Base-by-base conservation (phyloP, 2,113 vertebrate species). In the Hepsetus odoe region DNA sequence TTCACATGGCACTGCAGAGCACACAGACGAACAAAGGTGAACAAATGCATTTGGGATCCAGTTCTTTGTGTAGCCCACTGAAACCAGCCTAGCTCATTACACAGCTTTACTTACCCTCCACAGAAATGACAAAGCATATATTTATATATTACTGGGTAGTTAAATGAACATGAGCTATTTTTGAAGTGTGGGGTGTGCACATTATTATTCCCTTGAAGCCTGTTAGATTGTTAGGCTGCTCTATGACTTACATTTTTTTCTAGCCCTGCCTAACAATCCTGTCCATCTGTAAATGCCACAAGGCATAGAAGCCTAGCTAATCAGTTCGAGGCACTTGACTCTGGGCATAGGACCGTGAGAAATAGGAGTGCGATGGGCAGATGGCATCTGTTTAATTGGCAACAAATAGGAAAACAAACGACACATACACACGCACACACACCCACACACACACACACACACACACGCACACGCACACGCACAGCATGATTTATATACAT, bases 331-430 rank as follows among this genome's bases (percentile, higher is more conserved):
- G 69, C 55, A 72, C 76, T 83, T 83, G 79, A 84, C 79, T 84
- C 55, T 80, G 78, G 74, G 82, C 74, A 84, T 32, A 42, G 49
- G 51, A 70, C 69, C 32, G 72, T 68, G 38, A 66, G 46, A 74
- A 62, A 68, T 58, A 79, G 20, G 30, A 80, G 33, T 46, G 51
- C 58, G 18, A 80, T 70, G 61, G 82, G 74, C 78, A 55, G 82
- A 84, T 80, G 76, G 79, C 82, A 83, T 77, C 68, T 80, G 82
- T 83, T 72, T 59, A 38, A 77, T 72, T 83, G 82, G 82, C 82
- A 62, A 20, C 56, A 73, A 70, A 70, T 10, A 33, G 35, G 58
- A 65, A 77, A 67, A 72, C 75, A 73, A 49, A 55, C 53, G 55
- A 44, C 32, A 82, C 55, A 74, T 49, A 46, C 59, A 74, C 72